phyloP scores from a whole-genome alignment of 2,113 vertebrate species.

The Myxocyprinus asiaticus region DNA sequence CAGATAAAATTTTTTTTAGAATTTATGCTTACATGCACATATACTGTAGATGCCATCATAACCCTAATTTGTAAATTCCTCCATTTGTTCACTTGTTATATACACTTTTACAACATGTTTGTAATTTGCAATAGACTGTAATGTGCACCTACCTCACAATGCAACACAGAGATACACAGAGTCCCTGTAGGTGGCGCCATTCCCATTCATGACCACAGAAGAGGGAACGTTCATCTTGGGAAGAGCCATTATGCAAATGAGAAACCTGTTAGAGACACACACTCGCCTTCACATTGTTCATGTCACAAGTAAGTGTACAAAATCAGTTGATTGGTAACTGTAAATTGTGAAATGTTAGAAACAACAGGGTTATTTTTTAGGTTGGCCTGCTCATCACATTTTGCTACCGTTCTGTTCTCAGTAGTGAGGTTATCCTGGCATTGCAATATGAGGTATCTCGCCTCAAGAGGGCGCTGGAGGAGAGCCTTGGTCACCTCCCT shows the following conservation, averaged over 20 bases:
- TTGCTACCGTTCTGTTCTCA: slow-evolving; percentile 1
- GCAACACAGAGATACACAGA: too few relatives aligned
- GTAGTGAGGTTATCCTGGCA: slow-evolving; percentile 69
- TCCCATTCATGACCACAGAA: slow-evolving; percentile 20
- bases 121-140: too few relatives aligned
- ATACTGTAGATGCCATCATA: too few relatives aligned
- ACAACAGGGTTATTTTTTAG: background rate
- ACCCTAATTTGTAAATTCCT: too few relatives aligned
- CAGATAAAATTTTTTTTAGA: too few relatives aligned
- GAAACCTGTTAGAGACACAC: slow-evolving; percentile 35
- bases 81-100: too few relatives aligned
- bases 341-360: background rate
- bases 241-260: background rate
- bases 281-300: slow-evolving; percentile 57
- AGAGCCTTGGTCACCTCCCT: slow-evolving; percentile 70
- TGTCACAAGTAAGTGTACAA: slow-evolving; percentile 67
- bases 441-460: slow-evolving; percentile 72
- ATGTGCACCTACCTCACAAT: too few relatives aligned
- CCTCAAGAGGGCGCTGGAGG: slow-evolving; percentile 72
- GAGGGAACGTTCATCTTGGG: background rate
- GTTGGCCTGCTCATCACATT: background rate
- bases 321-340: background rate
- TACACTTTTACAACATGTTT: too few relatives aligned
- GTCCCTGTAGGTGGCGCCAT: background rate
- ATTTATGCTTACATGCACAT: too few relatives aligned